Percentiles rank a stretch among this genome's conserved stretches.
These are phyloP conservation scores for Pagrus major DNA, from an alignment of 2,113 vertebrate species.

Conservation along the genomic window DNA sequence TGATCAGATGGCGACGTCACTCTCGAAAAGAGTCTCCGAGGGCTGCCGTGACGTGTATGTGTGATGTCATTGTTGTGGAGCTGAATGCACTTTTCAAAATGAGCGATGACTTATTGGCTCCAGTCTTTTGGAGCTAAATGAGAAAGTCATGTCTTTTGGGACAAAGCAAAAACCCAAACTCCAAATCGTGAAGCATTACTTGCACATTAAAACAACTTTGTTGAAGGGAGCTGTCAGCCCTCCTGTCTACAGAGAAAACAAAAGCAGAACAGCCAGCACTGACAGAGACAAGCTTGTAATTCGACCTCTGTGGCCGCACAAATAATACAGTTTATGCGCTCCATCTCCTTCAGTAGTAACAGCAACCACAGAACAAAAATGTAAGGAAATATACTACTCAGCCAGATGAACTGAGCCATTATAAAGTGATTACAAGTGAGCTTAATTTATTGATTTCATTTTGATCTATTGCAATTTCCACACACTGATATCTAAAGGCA, in stretches of 20 bases:
- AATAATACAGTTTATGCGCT: neutral
- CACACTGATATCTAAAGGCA: neutral
- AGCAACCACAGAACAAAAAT: neutral
- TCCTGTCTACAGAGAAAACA: neutral
- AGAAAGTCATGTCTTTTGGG: neutral
- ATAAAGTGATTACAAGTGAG: neutral
- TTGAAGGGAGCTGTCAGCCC: neutral
- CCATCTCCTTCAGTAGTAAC: neutral
- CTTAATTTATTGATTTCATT: neutral
- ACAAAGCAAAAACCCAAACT: neutral
- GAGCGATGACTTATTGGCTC: neutral
- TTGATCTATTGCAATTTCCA: neutral
- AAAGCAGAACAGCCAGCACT: neutral
- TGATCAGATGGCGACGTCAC: constrained; percentile 12
- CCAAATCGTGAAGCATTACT: neutral
- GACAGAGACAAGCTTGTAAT: neutral
- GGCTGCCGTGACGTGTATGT: neutral
- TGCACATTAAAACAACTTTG: neutral
- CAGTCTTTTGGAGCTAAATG: neutral
- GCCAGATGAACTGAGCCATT: neutral
- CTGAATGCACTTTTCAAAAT: neutral
- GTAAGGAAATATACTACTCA: neutral
- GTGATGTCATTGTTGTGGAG: neutral
- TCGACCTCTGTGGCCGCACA: too few species aligned
- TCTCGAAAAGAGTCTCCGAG: neutral